Evolutionary conservation across 2,888 invertebrate genomes (phyloP).

Genomic region (Pyrrhia umbra): DNA sequence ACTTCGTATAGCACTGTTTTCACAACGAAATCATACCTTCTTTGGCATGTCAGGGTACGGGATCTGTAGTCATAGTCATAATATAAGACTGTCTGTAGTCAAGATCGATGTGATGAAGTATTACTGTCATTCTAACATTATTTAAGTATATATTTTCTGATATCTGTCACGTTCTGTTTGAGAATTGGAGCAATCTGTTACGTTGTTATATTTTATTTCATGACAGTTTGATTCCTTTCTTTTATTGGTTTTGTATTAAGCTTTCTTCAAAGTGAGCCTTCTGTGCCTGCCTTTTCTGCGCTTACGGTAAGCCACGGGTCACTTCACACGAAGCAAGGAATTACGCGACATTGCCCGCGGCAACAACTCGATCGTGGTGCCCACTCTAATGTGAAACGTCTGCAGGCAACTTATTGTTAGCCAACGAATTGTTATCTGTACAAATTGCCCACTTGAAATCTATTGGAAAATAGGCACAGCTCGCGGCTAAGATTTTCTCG

Average conservation of each 20-base stretch:
- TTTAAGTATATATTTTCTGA: too few species aligned
- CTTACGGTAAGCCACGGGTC: constrained; percentile 63
- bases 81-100: too few species aligned
- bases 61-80: too few species aligned
- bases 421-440: constrained; percentile 52
- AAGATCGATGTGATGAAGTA: too few species aligned
- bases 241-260: too few species aligned
- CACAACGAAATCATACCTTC: too few species aligned
- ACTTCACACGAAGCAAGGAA: constrained; percentile 64
- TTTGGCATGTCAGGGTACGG: too few species aligned
- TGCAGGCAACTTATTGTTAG: constrained; percentile 57
- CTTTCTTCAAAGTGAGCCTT: constrained; percentile 23
- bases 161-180: too few species aligned
- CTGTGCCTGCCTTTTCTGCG: constrained; percentile 33
- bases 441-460: constrained; percentile 61
- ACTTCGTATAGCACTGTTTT: too few species aligned
- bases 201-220: too few species aligned
- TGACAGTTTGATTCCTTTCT: neutral
- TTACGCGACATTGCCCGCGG: constrained; percentile 60
- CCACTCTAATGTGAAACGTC: constrained; percentile 44
- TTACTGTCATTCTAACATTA: too few species aligned
- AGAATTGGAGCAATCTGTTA: too few species aligned
- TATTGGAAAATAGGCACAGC: constrained; percentile 62
- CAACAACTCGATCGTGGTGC: constrained; percentile 40
- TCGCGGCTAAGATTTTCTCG: constrained; percentile 50